Conservation (phyloP, 2,113 vertebrate genomes). For the Tamias sibiricus region DNA sequence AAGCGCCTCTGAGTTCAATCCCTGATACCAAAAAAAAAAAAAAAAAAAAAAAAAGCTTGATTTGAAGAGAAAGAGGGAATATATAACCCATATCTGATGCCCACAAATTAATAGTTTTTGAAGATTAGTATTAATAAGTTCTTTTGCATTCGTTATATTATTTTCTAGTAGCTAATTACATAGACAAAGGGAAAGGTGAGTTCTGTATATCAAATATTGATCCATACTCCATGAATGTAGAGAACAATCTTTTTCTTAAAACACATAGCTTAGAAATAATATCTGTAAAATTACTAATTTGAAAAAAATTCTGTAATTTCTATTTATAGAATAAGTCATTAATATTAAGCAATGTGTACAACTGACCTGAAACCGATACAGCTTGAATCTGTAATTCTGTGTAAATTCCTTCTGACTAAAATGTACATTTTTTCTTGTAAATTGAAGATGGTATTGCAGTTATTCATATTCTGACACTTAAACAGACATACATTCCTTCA, state of each 20-base stretch:
- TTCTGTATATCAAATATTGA: background rate
- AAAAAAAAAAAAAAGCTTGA: background rate
- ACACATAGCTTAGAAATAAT: background rate
- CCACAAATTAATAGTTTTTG: background rate
- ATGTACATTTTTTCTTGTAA: background rate
- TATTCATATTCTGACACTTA: background rate
- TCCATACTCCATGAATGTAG: background rate
- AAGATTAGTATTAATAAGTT: background rate
- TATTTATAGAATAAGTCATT: conserved; percentile 51
- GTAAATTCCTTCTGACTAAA: conserved; percentile 51
- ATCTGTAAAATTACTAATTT: conserved; percentile 6
- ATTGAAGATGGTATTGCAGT: background rate
- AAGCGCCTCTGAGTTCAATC: too few species aligned
- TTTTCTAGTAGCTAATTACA: background rate
- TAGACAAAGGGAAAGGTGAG: background rate
- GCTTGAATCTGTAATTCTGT: conserved; percentile 11
- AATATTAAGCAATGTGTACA: background rate
- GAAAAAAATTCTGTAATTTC: background rate
- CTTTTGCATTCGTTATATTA: background rate
- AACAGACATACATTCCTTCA: background rate
- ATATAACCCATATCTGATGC: conserved; percentile 16
- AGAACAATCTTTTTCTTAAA: background rate
- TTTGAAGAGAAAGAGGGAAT: background rate
- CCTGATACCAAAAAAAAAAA: too few species aligned
- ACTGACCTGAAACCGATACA: conserved; percentile 33